phyloP scores from a whole-genome alignment of 2,888 invertebrate genomes.

The Sthenelais limicola region DNA sequence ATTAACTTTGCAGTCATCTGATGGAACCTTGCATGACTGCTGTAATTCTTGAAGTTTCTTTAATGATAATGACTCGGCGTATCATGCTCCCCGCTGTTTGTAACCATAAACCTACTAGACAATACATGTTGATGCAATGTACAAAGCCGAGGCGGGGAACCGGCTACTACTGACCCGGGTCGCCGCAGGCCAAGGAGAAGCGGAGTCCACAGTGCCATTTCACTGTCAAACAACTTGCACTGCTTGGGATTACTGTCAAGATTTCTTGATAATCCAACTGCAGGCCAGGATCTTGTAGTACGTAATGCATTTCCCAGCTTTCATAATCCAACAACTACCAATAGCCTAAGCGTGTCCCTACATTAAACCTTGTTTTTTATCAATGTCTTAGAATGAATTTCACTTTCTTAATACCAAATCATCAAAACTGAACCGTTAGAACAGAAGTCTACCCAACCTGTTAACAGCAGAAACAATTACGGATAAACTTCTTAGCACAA shows the following conservation, averaged over 20 bases:
- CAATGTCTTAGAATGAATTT: not conserved
- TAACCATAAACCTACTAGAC: conserved; percentile 37
- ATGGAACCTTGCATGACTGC: no score
- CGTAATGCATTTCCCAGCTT: conserved; percentile 16
- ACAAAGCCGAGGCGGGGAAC: conserved; percentile 39
- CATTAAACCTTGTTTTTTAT: conserved; percentile 1
- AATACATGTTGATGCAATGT: conserved; percentile 39
- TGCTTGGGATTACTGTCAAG: no score
- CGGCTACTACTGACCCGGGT: no score
- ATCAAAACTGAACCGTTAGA: conserved; percentile 28
- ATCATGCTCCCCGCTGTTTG: conserved; percentile 37
- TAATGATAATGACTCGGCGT: no score
- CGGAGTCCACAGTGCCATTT: no score
- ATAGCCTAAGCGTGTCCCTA: conserved; percentile 37
- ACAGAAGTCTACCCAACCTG: conserved; percentile 41
- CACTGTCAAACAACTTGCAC: no score
- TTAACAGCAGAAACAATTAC: conserved; percentile 36
- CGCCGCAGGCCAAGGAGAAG: conserved; percentile 25
- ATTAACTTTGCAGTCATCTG: no score
- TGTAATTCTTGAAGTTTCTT: no score
- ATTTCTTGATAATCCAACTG: conserved; percentile 3
- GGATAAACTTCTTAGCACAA: conserved; percentile 35
- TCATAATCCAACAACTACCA: conserved; percentile 33
- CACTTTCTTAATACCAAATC: conserved; percentile 25
- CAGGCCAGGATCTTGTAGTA: conserved; percentile 26